Base-by-base conservation (phyloP, 2,888 invertebrate genomes). In the Hirtodrosophila duncani region DNA sequence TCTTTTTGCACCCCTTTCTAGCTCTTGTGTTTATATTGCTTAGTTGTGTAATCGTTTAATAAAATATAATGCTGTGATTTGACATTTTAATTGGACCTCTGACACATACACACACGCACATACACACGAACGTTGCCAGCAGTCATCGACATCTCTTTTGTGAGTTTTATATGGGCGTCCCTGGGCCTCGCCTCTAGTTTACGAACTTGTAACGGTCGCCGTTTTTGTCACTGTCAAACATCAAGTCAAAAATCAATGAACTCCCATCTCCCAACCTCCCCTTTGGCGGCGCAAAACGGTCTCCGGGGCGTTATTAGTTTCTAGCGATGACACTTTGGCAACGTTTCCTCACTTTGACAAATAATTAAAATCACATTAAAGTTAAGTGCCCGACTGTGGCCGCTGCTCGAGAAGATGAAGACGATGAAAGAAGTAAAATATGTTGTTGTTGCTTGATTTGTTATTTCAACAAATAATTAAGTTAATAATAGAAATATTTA, bases 31-130 rank as follows among this genome's bases (percentile, higher is more conserved):
- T 3, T 8, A n/a, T 8, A n/a, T n/a, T 8, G 8, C 8, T 21
- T 27, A 43, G 46, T 52, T 13, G 49, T 53, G 39, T 30, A 77
- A 71, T 63, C 79, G 63, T 78, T 74, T 74, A 81, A 74, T 81
- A 81, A n/a, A 72, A 69, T 62, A 69, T 78, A 74, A 74, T 46
- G 57, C 53, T 56, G 75, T 79, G 71, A 75, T 79, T 67, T 81
- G 82, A 75, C 81, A 75, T 56, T 67, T 75, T 81, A 75, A 75
- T 81, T 81, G 74, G 57, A 53, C 59, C 67, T 66, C 41, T 63
- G 80, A 59, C 77, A 66, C 59, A 57, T 14, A 41, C 55, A 34
- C 39, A 46, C 50, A 24, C 42, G 43, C 21, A 13, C 17, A 26
- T 23, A 14, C 17, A 38, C 3, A 13, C 33, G 23, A 8, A 27